A percentile compares a stretch with the other conserved stretches of the same genome.
These are phyloP conservation scores for Salvator merianae DNA, from an alignment of 2,113 vertebrate species.

Conservation along the genomic window DNA sequence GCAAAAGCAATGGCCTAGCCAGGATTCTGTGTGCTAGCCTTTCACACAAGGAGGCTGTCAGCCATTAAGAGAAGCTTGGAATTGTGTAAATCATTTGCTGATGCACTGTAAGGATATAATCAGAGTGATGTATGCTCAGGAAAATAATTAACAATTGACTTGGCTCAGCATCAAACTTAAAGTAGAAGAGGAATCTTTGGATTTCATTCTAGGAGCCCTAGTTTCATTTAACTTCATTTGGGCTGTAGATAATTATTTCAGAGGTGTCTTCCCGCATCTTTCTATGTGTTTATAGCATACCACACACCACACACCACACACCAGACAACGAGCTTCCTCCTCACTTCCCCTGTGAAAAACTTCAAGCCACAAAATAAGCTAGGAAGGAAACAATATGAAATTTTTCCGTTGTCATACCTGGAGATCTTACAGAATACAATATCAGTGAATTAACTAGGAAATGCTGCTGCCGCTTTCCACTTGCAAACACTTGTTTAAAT, in stretches of 20 bases:
- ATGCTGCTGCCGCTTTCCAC: conserved; percentile 23
- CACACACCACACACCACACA: neutral
- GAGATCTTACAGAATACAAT: conserved; percentile 42
- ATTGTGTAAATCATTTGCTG: too few species aligned
- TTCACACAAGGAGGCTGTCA: too few species aligned
- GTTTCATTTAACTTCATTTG: neutral
- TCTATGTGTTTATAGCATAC: neutral
- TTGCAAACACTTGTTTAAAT: conserved; percentile 44
- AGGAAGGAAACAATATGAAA: neutral
- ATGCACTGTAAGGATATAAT: too few species aligned
- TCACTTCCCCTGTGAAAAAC: conserved; percentile 14
- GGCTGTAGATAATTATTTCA: neutral
- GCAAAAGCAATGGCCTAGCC: too few species aligned
- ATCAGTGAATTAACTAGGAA: conserved; percentile 23
- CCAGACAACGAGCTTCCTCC: conserved; percentile 12
- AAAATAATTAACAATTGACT: neutral
- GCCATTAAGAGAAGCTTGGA: too few species aligned
- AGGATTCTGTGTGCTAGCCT: too few species aligned
- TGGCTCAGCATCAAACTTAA: neutral
- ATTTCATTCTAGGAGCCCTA: too few species aligned
- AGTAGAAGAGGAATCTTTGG: neutral
- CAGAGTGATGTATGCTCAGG: neutral
- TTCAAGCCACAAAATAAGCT: conserved; percentile 16
- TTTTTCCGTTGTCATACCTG: conserved; percentile 13
- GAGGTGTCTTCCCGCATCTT: neutral